phyloP scores from a whole-genome alignment of 53 echinoderm and acorn worm species.

The Paracentrotus lividus region DNA sequence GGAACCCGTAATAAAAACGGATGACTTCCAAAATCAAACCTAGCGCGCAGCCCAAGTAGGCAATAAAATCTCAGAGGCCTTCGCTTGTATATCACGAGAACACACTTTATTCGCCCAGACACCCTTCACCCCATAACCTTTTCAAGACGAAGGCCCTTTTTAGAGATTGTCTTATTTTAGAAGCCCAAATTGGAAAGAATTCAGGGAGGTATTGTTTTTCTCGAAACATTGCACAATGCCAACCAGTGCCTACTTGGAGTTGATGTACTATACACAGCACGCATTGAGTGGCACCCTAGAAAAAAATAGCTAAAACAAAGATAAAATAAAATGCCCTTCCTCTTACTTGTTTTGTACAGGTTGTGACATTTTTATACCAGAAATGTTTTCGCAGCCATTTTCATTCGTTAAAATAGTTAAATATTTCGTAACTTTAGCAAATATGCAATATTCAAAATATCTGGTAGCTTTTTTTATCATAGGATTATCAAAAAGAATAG shows the following conservation, averaged over 20 bases:
- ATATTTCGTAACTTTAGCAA: too few relatives aligned
- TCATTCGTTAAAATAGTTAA: too few relatives aligned
- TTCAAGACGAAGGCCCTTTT: conserved; percentile 36
- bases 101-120: conserved; percentile 51
- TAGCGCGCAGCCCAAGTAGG: conserved; percentile 40
- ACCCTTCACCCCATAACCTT: conserved; percentile 49
- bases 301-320: not conserved
- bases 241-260: too few relatives aligned
- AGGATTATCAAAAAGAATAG: too few relatives aligned
- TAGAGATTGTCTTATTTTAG: conserved; percentile 19
- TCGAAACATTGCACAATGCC: conserved; percentile 28
- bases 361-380: too few relatives aligned
- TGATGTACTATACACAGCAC: not conserved
- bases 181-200: conserved; percentile 52
- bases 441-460: too few relatives aligned
- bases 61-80: conserved; percentile 35
- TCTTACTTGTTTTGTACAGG: not conserved
- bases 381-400: too few relatives aligned
- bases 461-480: too few relatives aligned
- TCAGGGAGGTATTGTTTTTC: conserved; percentile 21
- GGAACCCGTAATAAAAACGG: conserved; percentile 70
- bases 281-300: too few relatives aligned
- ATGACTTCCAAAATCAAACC: conserved; percentile 66
- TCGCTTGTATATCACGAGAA: conserved; percentile 20
- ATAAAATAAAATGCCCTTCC: not conserved